Base-by-base conservation (phyloP, 2,888 invertebrate species). In the Carpatolechia fugitivella region DNA sequence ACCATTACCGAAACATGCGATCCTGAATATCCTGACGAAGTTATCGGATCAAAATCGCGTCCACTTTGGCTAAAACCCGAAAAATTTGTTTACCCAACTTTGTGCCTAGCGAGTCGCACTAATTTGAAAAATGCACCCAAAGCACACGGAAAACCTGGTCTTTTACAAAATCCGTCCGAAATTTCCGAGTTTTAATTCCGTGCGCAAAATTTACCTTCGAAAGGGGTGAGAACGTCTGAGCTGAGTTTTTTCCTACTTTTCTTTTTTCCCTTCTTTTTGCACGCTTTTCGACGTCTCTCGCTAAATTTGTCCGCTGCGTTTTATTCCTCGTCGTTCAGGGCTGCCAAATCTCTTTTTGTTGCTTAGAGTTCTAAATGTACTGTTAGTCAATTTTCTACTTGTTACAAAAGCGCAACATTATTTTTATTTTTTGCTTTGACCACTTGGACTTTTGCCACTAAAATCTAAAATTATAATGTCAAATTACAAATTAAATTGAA, bases 261-360 rank as follows among this genome's bases (percentile, higher is more conserved):
- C 24, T 29, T 44, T 44, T 44, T 29, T 24, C 0, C 24, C 44
- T 11, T 13, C 13, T 44, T 29, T 78, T 77, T 78, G 64, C 58
- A 29, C 68, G 62, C 62, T 77, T 76, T 76, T 69, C 58, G 59
- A 64, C 68, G 73, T 77, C 78, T 77, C 76, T 68, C 76, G 81
- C 81, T 82, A 80, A 83, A 84, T 82, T 84, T 80, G 77, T 77
- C 78, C 78, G 76, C 76, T 52, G 57, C 57, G 33, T 58, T 58
- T 61, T 60, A 56, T 55, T 59, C 56, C 55, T 56, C 62, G 38
- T 41, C 18, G 40, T 24, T n/a, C n/a, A 44, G 44, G 44, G 44
- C 4, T 44, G 44, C 8, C 29, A 16, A 24, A 24, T 24, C 8
- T 33, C 8, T 33, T 33, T 33, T 35, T n/a, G n/a, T 31, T 31